Conservation (phyloP, 2,113 vertebrate species). For the Chlorodrepanis virens region DNA sequence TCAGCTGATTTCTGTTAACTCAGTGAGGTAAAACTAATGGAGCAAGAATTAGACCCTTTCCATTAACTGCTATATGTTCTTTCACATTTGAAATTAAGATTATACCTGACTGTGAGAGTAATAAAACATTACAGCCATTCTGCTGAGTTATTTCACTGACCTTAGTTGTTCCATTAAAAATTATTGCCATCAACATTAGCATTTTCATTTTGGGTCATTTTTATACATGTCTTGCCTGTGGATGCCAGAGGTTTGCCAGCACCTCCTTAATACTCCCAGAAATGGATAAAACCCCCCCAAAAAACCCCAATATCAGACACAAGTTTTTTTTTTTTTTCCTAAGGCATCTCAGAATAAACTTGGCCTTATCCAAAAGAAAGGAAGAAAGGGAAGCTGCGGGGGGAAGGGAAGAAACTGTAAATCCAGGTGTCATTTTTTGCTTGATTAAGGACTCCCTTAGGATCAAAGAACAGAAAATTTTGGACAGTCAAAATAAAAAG, state of each 20-base stretch:
- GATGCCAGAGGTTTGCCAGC: background rate
- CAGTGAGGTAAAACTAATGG: conserved; percentile 17
- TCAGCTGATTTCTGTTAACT: conserved; percentile 27
- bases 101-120: background rate
- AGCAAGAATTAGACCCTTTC: conserved; percentile 31
- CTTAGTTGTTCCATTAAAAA: background rate
- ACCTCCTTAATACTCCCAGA: background rate
- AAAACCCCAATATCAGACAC: background rate
- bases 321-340: background rate
- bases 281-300: background rate
- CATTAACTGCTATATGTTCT: conserved; percentile 28
- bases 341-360: background rate
- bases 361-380: background rate
- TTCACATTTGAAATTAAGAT: conserved; percentile 29
- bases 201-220: background rate
- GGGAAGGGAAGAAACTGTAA: background rate
- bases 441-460: conserved; percentile 48
- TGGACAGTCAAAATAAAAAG: background rate
- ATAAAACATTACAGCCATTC: background rate
- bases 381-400: background rate
- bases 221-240: background rate
- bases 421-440: conserved; percentile 20
- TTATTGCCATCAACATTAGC: background rate
- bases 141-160: conserved; percentile 12
- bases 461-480: background rate